phyloP scores from a whole-genome alignment of 2,113 vertebrate genomes.

The Chrysemys picta region DNA sequence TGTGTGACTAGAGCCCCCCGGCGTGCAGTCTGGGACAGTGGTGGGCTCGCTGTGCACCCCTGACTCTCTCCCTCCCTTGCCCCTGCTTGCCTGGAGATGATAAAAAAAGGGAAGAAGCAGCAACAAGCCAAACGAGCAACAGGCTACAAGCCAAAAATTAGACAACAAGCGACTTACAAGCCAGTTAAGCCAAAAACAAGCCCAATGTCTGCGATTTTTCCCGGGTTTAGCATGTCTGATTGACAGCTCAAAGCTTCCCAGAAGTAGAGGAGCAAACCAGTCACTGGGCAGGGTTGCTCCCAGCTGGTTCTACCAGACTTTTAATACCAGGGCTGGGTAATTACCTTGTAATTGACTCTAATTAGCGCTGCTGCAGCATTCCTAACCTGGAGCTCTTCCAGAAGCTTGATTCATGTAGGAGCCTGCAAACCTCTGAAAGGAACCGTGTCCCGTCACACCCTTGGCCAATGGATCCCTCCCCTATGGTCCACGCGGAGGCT shows the following conservation, averaged over 20 bases:
- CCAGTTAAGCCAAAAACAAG: too few relatives aligned
- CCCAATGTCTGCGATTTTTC: too few relatives aligned
- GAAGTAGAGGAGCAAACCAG: background rate
- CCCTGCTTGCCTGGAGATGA: too few relatives aligned
- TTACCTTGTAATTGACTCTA: background rate
- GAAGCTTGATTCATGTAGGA: background rate
- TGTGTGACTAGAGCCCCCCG: too few relatives aligned
- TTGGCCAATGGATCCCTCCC: background rate
- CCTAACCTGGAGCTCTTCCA: background rate
- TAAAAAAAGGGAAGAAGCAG: too few relatives aligned
- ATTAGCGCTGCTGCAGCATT: background rate
- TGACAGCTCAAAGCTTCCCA: background rate
- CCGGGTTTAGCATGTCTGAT: background rate
- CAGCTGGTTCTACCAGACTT: background rate
- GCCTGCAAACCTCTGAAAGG: background rate
- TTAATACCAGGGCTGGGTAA: background rate
- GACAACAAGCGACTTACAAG: too few relatives aligned
- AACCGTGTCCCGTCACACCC: background rate
- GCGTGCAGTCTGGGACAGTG: too few relatives aligned
- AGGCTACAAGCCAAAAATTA: too few relatives aligned
- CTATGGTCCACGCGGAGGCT: background rate
- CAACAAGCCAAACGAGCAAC: too few relatives aligned
- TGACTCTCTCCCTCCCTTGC: too few relatives aligned
- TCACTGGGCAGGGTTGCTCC: background rate
- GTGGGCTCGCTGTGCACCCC: too few relatives aligned